Percentiles rank a stretch among this genome's conserved stretches.
Conservation (phyloP, 2,797 vertebrate genomes). For the Parambassis ranga region DNA sequence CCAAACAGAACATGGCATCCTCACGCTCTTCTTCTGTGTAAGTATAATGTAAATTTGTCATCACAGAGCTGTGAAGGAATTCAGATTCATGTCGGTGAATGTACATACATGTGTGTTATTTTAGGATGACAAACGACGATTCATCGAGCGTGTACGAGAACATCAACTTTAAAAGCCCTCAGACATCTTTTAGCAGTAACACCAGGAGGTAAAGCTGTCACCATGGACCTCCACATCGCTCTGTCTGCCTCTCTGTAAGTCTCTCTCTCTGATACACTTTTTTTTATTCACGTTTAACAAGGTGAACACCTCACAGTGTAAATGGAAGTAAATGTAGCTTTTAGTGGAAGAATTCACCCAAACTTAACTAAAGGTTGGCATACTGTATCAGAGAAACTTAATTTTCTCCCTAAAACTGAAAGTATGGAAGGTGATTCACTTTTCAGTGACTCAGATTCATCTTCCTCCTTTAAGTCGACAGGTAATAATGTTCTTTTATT, state of each 20-base stretch:
- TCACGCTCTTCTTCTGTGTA: constrained; percentile 79
- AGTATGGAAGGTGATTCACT: neutral
- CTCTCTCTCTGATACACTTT: no score
- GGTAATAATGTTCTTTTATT: constrained; percentile 10
- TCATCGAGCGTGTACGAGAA: constrained; percentile 89
- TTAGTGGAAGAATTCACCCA: neutral
- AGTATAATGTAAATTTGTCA: constrained; percentile 44
- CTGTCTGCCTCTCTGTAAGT: constrained; percentile 74
- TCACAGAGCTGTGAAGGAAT: neutral
- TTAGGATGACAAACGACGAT: constrained; percentile 83
- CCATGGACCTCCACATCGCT: constrained; percentile 46
- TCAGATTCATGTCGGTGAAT: no score
- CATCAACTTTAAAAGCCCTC: constrained; percentile 87
- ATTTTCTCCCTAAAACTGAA: neutral
- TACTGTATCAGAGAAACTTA: neutral
- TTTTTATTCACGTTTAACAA: no score
- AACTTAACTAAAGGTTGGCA: neutral
- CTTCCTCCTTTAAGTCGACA: neutral
- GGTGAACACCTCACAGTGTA: no score
- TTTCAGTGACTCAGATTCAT: constrained; percentile 6
- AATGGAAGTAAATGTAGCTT: neutral
- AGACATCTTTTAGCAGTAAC: constrained; percentile 81
- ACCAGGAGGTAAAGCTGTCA: constrained; percentile 81
- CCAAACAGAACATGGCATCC: constrained; percentile 74
- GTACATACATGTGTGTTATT: constrained; percentile 11